A percentile compares a stretch with the other conserved stretches of the same genome.
Evolutionary conservation across 2,888 invertebrate species (phyloP).

Genomic region (Luffia ferchaultella): DNA sequence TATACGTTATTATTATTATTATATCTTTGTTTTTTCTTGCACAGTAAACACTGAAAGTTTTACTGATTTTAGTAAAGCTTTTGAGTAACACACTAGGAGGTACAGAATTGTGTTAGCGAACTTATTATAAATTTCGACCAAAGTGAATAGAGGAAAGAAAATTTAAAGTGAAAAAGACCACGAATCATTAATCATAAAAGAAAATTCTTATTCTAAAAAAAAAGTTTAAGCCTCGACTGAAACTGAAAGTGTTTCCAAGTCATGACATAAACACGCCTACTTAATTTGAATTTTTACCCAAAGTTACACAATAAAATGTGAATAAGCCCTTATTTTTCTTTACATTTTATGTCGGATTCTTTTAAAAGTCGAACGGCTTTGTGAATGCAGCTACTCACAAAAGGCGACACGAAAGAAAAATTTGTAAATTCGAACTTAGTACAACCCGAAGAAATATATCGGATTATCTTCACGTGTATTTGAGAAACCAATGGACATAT

Average conservation of each 20-base stretch:
- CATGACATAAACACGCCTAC: conserved; percentile 30
- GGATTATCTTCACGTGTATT: background rate
- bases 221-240: background rate
- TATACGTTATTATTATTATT: too few species aligned
- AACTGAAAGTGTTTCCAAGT: conserved; percentile 26
- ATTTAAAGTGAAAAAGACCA: background rate
- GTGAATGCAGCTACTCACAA: background rate
- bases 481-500: too few species aligned
- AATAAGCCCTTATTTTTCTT: conserved; percentile 25
- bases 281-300: conserved; percentile 29
- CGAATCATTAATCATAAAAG: background rate
- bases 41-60: too few species aligned
- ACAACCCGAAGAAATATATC: background rate
- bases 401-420: background rate
- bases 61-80: too few species aligned
- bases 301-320: conserved; percentile 32
- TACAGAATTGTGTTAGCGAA: background rate
- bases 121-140: background rate
- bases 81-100: too few species aligned
- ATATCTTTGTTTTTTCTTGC: too few species aligned
- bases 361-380: conserved; percentile 22
- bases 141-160: background rate
- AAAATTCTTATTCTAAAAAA: background rate
- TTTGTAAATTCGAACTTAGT: background rate
- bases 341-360: conserved; percentile 30